Base-by-base conservation (phyloP, 2,888 invertebrate genomes). In the Heliconius erato region DNA sequence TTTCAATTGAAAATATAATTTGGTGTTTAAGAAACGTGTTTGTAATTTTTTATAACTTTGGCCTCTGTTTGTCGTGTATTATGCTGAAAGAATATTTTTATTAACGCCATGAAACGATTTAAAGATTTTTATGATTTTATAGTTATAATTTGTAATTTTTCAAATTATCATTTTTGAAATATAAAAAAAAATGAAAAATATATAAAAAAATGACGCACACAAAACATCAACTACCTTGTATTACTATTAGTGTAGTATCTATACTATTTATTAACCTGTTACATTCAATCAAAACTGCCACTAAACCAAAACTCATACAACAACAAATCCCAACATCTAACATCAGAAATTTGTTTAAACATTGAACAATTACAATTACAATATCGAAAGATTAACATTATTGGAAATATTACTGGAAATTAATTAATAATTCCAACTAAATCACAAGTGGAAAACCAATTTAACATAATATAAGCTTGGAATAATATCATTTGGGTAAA, bases 401-500 rank as follows among this genome's bases (percentile, higher is more conserved):
- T 69, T 16, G 74, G 28, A 54, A 81, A 71, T 80, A 44, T 44
- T 44, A 44, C 11, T 44, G 44, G 44, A 44, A 44, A 44, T 44
- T 32, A n/a, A n/a, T n/a, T n/a, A 81, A 54, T 59, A 14, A 69
- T 19, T 16, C 67, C 67, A 63, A 81, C 77, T 69, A 32, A 81
- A 81, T 81, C 77, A 77, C 54, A 81, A 69, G 69, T 71, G 59
- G 59, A 54, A 81, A 81, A 81, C 69, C 77, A 40, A 77, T 59
- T 68, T 59, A 81, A 74, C 54, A 80, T 82, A 69, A 79, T 79
- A 77, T 77, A 67, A 83, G 77, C 81, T 74, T 76, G 77, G 67
- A 85, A 83, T 79, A 81, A 84, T 84, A 81, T 69, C 81, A 81
- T 82, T 82, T 81, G 83, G 82, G 79, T 77, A 79, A 83, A 86